Conservation (phyloP, 2,888 invertebrate genomes). For the Acleris holmiana region DNA sequence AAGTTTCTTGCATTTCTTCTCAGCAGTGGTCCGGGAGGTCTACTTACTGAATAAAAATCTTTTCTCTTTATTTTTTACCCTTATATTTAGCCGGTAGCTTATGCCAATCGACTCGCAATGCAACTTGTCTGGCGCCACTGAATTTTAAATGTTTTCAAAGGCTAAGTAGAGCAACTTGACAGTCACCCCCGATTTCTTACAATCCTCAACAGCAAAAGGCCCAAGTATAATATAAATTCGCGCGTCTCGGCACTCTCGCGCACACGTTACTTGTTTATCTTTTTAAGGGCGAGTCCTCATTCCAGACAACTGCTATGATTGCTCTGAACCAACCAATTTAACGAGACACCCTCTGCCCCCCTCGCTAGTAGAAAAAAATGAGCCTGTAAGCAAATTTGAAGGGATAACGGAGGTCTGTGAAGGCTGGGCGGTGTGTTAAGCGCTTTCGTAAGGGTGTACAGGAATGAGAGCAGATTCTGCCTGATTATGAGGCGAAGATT, state of each 20-base stretch:
- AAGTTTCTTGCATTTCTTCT: too few species aligned
- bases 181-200: conserved; percentile 44
- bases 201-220: conserved; percentile 58
- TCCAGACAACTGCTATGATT: conserved; percentile 82
- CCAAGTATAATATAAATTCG: conserved; percentile 79
- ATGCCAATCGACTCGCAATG: too few species aligned
- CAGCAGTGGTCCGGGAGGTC: too few species aligned
- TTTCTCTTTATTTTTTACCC: too few species aligned
- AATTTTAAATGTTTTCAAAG: conserved; percentile 16
- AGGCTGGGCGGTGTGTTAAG: conserved; percentile 59
- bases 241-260: conserved; percentile 75
- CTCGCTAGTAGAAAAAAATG: conserved; percentile 40
- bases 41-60: too few species aligned
- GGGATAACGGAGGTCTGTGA: conserved; percentile 49
- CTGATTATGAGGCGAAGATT: conserved; percentile 64
- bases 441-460: conserved; percentile 62
- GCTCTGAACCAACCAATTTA: conserved; percentile 69
- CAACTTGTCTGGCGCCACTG: too few species aligned
- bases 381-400: conserved; percentile 42
- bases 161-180: conserved; percentile 50
- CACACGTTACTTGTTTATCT: conserved; percentile 84
- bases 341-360: conserved; percentile 50
- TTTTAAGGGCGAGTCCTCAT: conserved; percentile 80
- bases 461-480: conserved; percentile 70
- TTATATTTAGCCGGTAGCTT: too few species aligned